Percentiles rank a stretch among this genome's conserved stretches.
Conservation (phyloP, 2,797 vertebrate genomes). For the Urocyon cinereoargenteus region DNA sequence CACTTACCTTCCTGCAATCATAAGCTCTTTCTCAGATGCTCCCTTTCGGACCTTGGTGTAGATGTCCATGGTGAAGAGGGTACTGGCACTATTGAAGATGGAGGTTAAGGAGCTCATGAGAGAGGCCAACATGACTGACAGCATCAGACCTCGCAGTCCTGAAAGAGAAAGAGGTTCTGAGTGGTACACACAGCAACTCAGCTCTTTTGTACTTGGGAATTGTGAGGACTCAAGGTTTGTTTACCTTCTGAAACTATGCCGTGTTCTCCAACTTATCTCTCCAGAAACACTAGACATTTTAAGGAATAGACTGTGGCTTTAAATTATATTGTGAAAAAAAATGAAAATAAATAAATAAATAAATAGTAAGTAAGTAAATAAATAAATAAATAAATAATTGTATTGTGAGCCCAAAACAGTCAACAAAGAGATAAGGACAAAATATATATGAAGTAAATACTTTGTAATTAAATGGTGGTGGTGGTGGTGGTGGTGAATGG, state of each 20-base stretch:
- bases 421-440: not conserved
- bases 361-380: too few species aligned
- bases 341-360: too few species aligned
- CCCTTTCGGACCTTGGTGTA: constrained; percentile 93
- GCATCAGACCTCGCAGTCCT: constrained; percentile 97
- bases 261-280: not conserved
- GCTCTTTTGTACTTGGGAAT: not conserved
- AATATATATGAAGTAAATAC: not conserved
- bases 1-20: constrained; percentile 80
- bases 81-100: constrained; percentile 98
- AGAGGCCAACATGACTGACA: constrained; percentile 98
- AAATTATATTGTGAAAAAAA: not conserved
- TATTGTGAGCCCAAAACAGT: not conserved
- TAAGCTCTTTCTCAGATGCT: constrained; percentile 93
- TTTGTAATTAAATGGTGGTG: not conserved
- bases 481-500: too few species aligned
- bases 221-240: not conserved
- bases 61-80: constrained; percentile 98
- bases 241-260: not conserved
- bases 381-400: not conserved
- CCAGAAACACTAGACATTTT: not conserved
- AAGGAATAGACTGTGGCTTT: constrained; percentile 4
- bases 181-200: not conserved
- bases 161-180: constrained; percentile 47
- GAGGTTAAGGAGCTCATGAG: constrained; percentile 99